Evolutionary conservation across 1,140 invertebrate genomes (phyloP).

Genomic region (Aphidius ervi): DNA sequence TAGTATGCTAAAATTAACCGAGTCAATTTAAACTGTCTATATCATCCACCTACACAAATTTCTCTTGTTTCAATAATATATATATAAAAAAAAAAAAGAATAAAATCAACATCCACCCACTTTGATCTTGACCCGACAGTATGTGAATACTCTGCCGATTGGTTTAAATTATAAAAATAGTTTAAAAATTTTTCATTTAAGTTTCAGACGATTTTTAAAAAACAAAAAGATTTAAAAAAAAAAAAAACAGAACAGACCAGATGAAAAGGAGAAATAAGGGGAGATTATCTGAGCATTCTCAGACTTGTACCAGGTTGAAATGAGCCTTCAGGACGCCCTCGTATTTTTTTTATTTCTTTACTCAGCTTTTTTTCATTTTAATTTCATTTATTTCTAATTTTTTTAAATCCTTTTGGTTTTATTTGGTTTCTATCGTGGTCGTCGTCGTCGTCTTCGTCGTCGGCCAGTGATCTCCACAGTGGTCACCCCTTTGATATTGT

Average conservation of each 20-base stretch:
- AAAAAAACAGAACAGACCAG: no score
- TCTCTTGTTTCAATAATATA: background rate
- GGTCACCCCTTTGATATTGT: conserved; percentile 28
- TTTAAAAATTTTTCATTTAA: no score
- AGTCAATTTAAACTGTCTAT: background rate
- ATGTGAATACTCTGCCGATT: background rate
- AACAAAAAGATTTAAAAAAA: no score
- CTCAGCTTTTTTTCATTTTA: conserved; percentile 22
- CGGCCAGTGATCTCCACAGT: conserved; percentile 11
- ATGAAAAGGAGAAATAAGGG: no score
- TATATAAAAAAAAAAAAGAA: background rate
- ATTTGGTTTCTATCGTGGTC: conserved; percentile 2
- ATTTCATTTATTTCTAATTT: conserved; percentile 5
- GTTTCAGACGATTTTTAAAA: no score
- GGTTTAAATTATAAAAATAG: background rate
- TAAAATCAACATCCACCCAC: background rate
- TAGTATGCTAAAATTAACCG: background rate
- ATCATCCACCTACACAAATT: conserved; percentile 2
- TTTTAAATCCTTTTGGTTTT: no score
- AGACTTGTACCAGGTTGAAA: conserved; percentile 41
- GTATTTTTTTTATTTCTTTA: conserved; percentile 28
- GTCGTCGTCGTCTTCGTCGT: background rate
- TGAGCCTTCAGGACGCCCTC: conserved; percentile 45
- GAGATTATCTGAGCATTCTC: conserved; percentile 44
- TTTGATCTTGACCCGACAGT: background rate